These are phyloP conservation scores for Pachliopta kotzebuea DNA, from an alignment of 2,888 invertebrate species.

Conservation along the genomic window DNA sequence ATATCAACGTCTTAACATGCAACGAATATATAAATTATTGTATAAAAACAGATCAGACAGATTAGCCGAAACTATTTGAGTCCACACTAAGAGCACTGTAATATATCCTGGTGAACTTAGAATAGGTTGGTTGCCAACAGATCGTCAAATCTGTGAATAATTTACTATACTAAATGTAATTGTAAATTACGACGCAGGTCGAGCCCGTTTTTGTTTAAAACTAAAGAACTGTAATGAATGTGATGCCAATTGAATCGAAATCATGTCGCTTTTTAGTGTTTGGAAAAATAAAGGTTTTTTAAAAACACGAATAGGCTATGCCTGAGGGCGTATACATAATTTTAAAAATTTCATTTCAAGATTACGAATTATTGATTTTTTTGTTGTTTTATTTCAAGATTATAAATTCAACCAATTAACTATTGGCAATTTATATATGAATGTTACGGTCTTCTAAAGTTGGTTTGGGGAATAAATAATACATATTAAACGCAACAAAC, in stretches of 20 bases:
- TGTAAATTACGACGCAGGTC: background rate
- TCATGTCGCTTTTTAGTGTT: background rate
- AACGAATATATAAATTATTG: background rate
- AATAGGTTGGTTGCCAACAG: background rate
- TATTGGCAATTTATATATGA: too few species aligned
- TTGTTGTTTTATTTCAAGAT: too few species aligned
- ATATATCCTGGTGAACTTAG: background rate
- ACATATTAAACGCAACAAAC: background rate
- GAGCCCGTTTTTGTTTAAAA: background rate
- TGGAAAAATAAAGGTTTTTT: background rate
- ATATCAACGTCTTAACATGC: background rate
- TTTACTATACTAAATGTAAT: background rate
- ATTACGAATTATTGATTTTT: too few species aligned
- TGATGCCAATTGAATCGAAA: background rate
- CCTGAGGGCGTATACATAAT: too few species aligned
- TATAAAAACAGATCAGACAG: background rate
- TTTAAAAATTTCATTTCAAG: too few species aligned
- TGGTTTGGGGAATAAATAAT: background rate
- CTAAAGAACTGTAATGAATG: background rate
- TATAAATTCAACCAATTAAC: too few species aligned
- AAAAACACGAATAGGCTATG: too few species aligned
- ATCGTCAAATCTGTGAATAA: background rate
- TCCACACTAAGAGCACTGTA: background rate
- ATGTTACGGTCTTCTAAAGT: too few species aligned
- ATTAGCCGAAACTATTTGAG: background rate